These are phyloP conservation scores for Chromis chromis DNA, from an alignment of 2,797 vertebrate genomes.

Conservation along the genomic window DNA sequence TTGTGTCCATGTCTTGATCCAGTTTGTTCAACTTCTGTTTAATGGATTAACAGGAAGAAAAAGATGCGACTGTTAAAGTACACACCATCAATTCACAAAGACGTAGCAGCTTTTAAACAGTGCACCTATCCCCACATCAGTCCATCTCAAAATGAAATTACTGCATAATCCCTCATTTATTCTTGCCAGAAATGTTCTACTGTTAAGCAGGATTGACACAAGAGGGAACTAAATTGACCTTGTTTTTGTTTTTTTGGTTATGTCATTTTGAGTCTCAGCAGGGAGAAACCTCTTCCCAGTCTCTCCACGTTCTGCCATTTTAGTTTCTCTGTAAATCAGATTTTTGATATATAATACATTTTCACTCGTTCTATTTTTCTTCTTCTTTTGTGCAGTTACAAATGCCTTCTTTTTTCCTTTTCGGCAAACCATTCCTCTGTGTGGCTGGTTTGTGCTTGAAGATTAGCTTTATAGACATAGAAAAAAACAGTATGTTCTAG, in stretches of 20 bases:
- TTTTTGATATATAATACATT: background rate
- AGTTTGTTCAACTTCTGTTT: too few relatives aligned
- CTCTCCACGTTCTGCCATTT: background rate
- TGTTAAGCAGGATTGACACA: background rate
- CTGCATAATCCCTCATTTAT: conserved; percentile 13
- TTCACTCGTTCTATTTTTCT: background rate
- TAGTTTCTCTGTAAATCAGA: background rate
- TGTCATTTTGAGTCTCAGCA: background rate
- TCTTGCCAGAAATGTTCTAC: background rate
- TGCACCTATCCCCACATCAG: too few relatives aligned
- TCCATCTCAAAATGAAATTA: too few relatives aligned
- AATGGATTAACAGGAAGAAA: too few relatives aligned
- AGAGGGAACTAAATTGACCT: background rate
- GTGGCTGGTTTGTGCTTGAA: background rate
- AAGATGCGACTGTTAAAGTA: too few relatives aligned
- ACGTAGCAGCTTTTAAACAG: too few relatives aligned
- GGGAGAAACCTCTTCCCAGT: background rate
- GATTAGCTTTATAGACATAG: background rate
- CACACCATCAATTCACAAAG: too few relatives aligned
- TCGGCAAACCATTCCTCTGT: background rate
- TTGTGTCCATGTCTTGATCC: too few relatives aligned
- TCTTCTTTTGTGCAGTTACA: background rate
- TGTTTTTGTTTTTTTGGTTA: background rate
- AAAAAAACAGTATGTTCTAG: background rate
- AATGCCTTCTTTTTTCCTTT: background rate